Evolutionary conservation across 2,113 vertebrate genomes (phyloP).

Genomic region (Lonchura striata): DNA sequence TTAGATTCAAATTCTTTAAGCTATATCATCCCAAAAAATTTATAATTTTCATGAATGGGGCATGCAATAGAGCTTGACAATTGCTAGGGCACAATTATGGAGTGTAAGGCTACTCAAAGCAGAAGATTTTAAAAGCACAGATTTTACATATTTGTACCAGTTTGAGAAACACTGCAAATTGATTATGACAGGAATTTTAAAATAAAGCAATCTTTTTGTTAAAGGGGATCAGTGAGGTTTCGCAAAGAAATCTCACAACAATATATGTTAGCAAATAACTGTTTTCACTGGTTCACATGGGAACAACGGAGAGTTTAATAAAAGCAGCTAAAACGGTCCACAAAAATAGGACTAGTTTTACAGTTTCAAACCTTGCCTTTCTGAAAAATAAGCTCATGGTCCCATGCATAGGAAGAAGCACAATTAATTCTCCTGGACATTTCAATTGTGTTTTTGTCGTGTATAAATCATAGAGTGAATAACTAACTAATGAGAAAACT

Average conservation of each 20-base stretch:
- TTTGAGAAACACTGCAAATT: constrained; percentile 57
- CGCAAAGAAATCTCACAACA: background rate
- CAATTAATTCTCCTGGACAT: constrained; percentile 59
- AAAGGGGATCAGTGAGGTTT: constrained; percentile 59
- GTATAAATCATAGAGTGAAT: constrained; percentile 41
- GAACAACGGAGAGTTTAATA: constrained; percentile 57
- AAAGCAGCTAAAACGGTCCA: constrained; percentile 41
- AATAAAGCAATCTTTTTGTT: constrained; percentile 53
- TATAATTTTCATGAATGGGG: constrained; percentile 65
- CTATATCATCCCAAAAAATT: constrained; percentile 42
- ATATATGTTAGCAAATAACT: constrained; percentile 10
- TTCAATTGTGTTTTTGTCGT: constrained; percentile 56
- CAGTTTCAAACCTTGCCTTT: constrained; percentile 58
- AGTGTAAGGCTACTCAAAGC: constrained; percentile 74
- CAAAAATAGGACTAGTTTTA: constrained; percentile 43
- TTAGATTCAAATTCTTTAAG: constrained; percentile 59
- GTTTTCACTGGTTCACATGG: constrained; percentile 43
- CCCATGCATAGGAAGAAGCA: constrained; percentile 64
- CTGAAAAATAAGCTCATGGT: constrained; percentile 33
- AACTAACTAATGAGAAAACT: constrained; percentile 45
- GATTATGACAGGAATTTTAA: constrained; percentile 49
- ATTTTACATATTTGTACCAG: constrained; percentile 71
- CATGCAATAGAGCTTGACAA: constrained; percentile 70
- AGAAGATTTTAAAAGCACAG: constrained; percentile 74
- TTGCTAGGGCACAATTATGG: constrained; percentile 55